Evolutionary conservation across 2,888 invertebrate species (phyloP).

Genomic region (Ectobius pallidus): DNA sequence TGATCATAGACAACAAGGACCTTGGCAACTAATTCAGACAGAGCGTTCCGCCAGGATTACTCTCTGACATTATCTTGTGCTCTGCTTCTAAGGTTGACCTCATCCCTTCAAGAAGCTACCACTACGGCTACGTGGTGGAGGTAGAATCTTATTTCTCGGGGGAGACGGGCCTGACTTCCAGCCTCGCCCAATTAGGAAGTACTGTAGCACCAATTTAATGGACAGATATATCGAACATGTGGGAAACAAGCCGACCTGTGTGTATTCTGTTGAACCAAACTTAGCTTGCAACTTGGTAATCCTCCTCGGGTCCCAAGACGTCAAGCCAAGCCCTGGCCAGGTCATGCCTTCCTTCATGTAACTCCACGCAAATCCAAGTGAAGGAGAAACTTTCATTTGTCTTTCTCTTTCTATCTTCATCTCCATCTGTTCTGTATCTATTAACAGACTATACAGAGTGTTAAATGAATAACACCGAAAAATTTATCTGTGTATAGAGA

Average conservation of each 20-base stretch:
- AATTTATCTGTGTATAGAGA: no score
- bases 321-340: no score
- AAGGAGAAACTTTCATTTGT: no score
- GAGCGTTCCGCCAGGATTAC: conserved; percentile 21
- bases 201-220: conserved; percentile 28
- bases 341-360: background rate
- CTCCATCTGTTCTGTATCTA: no score
- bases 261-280: conserved; percentile 25
- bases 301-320: conserved; percentile 18
- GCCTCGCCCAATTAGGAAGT: conserved; percentile 29
- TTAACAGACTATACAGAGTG: no score
- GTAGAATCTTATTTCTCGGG: conserved; percentile 24
- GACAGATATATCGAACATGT: conserved; percentile 33
- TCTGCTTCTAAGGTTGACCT: conserved; percentile 27
- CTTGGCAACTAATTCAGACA: conserved; percentile 14
- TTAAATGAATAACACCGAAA: no score
- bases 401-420: no score
- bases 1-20: conserved; percentile 19
- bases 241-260: conserved; percentile 24
- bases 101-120: conserved; percentile 20
- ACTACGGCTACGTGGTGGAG: conserved; percentile 22
- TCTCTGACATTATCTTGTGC: conserved; percentile 24
- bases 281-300: conserved; percentile 29
- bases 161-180: conserved; percentile 24
- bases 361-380: no score